Percentiles rank a stretch among this genome's conserved stretches.
phyloP scores from a whole-genome alignment of 2,113 vertebrate species.

The Tamias sibiricus region DNA sequence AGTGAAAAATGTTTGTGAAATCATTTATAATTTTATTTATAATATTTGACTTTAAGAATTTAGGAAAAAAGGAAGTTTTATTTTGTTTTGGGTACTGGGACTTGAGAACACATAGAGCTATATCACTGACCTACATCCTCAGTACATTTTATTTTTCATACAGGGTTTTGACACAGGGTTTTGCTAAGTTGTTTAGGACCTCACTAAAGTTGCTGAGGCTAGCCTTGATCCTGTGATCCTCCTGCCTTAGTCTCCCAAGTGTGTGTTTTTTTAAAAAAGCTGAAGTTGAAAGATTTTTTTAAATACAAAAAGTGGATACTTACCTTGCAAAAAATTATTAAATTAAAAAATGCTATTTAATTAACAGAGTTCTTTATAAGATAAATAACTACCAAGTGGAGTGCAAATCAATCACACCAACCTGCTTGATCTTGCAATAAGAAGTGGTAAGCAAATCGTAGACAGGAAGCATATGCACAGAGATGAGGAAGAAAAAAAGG shows the following conservation, averaged over 20 bases:
- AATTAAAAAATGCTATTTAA: conserved; percentile 57
- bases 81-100: too few relatives aligned
- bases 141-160: too few relatives aligned
- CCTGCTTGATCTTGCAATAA: conserved; percentile 95
- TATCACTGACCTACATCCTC: too few relatives aligned
- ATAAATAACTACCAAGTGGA: conserved; percentile 76
- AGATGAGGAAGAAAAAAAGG: conserved; percentile 83
- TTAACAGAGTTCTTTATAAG: conserved; percentile 65
- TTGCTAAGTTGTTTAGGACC: too few relatives aligned
- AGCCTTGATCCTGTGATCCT: too few relatives aligned
- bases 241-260: too few relatives aligned
- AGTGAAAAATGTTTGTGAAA: background rate
- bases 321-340: conserved; percentile 67
- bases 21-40: background rate
- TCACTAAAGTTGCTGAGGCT: too few relatives aligned
- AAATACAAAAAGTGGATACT: conserved; percentile 67
- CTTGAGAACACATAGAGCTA: too few relatives aligned
- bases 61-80: background rate
- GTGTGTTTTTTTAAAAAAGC: background rate
- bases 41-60: conserved; percentile 34
- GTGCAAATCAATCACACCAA: conserved; percentile 90
- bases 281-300: conserved; percentile 36
- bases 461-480: conserved; percentile 89
- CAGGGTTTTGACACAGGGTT: too few relatives aligned
- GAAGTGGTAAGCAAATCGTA: conserved; percentile 90